These are phyloP conservation scores for Macrotus californicus DNA, from an alignment of 2,113 vertebrate genomes.

Conservation along the genomic window DNA sequence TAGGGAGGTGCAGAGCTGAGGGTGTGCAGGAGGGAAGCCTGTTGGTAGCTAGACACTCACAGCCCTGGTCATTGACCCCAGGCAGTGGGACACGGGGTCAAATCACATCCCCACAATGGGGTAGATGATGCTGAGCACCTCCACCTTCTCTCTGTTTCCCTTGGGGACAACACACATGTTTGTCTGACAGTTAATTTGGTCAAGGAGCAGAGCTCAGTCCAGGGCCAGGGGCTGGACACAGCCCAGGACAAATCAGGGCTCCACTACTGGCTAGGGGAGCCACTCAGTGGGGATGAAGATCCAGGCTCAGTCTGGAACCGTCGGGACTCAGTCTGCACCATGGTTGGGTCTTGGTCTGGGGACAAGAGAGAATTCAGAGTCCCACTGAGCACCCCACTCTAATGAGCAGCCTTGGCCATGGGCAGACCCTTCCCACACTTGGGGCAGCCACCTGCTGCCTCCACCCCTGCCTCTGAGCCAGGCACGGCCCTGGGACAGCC, in stretches of 20 bases:
- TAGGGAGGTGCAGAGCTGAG: no score
- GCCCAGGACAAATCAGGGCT: background rate
- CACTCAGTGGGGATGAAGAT: background rate
- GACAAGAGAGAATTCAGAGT: background rate
- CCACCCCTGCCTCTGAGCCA: background rate
- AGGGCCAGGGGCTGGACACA: background rate
- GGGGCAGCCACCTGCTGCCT: background rate
- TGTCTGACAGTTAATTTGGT: background rate
- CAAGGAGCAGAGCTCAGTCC: background rate
- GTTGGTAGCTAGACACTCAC: background rate
- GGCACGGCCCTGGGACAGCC: background rate
- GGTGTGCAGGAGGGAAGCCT: rapidly evolving
- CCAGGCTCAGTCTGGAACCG: background rate
- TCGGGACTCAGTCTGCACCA: background rate
- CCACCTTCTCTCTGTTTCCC: background rate
- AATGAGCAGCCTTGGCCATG: background rate
- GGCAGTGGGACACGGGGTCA: background rate
- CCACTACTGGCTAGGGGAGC: background rate
- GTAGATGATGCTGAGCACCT: background rate
- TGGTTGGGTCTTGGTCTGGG: background rate
- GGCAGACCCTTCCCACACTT: background rate
- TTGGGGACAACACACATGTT: background rate
- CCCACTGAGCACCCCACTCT: background rate
- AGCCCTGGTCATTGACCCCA: background rate
- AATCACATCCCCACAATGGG: no score